A percentile compares a stretch with the other conserved stretches of the same genome.
Evolutionary conservation across 2,797 vertebrate species (phyloP).

Genomic region (Anguilla pacifica): DNA sequence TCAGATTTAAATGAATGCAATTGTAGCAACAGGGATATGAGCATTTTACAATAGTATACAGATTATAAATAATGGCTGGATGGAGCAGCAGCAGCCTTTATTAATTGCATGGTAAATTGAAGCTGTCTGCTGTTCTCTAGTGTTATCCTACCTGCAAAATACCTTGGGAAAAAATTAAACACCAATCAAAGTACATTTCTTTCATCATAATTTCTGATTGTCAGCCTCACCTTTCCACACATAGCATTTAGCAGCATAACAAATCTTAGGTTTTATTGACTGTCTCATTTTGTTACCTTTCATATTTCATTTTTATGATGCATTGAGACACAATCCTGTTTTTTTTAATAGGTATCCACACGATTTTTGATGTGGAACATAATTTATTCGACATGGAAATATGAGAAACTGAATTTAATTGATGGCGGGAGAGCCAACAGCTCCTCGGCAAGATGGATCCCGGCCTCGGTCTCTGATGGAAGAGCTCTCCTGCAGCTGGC

Average conservation of each 20-base stretch:
- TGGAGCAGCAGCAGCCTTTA: constrained; percentile 82
- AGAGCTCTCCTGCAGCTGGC: constrained; percentile 35
- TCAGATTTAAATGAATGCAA: constrained; percentile 94
- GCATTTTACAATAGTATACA: constrained; percentile 92
- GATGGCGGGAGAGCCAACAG: constrained; percentile 80
- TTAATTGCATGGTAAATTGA: constrained; percentile 78
- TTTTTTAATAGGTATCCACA: constrained; percentile 83
- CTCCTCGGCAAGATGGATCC: constrained; percentile 73
- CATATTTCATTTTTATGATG: constrained; percentile 90
- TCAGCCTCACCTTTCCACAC: constrained; percentile 77
- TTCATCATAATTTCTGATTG: constrained; percentile 88
- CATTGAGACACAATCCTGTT: constrained; percentile 81
- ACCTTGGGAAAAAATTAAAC: constrained; percentile 80
- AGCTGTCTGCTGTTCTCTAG: constrained; percentile 72
- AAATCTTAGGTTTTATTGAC: constrained; percentile 90
- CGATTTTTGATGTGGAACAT: constrained; percentile 82
- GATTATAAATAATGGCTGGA: constrained; percentile 94
- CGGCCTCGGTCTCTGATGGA: constrained; percentile 49
- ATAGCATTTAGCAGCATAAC: constrained; percentile 78
- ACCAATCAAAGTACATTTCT: constrained; percentile 87
- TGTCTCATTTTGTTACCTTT: constrained; percentile 86
- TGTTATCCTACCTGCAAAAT: constrained; percentile 66
- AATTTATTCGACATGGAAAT: constrained; percentile 91
- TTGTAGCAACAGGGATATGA: constrained; percentile 89
- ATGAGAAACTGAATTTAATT: constrained; percentile 84